A percentile compares a stretch with the other conserved stretches of the same genome.
Conservation (phyloP, 2,888 invertebrate species). For the Ptilodon capucinus region DNA sequence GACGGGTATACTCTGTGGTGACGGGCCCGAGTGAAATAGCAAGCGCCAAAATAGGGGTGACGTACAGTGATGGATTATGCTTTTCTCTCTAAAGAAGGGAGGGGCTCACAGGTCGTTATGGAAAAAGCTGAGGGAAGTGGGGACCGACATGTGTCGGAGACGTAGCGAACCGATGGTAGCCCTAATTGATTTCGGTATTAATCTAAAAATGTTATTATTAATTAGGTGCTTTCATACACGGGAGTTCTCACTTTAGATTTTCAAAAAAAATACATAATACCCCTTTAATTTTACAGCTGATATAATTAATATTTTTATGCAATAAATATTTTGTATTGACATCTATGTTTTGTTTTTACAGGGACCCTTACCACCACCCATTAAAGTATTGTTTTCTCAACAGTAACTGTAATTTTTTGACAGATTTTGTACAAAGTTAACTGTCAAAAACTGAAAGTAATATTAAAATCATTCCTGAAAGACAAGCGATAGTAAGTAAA, state of each 20-base stretch:
- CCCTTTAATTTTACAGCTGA: too few species aligned
- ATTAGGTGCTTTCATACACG: constrained; percentile 26
- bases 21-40: constrained; percentile 66
- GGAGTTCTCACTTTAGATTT: neutral
- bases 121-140: constrained; percentile 83
- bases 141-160: constrained; percentile 83
- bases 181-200: constrained; percentile 77
- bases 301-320: too few species aligned
- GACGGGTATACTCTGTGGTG: constrained; percentile 57
- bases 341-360: too few species aligned
- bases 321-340: too few species aligned
- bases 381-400: too few species aligned
- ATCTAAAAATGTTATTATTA: constrained; percentile 51
- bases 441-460: too few species aligned
- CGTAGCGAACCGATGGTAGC: constrained; percentile 80
- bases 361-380: too few species aligned
- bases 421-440: too few species aligned
- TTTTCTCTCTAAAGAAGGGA: constrained; percentile 84
- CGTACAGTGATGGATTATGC: constrained; percentile 85
- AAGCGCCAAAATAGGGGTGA: constrained; percentile 83
- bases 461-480: too few species aligned
- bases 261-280: too few species aligned
- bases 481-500: too few species aligned
- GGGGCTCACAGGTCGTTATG: constrained; percentile 84
- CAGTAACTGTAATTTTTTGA: too few species aligned